Conservation (phyloP, 1,140 invertebrate species). For the Theocolax elegans region DNA sequence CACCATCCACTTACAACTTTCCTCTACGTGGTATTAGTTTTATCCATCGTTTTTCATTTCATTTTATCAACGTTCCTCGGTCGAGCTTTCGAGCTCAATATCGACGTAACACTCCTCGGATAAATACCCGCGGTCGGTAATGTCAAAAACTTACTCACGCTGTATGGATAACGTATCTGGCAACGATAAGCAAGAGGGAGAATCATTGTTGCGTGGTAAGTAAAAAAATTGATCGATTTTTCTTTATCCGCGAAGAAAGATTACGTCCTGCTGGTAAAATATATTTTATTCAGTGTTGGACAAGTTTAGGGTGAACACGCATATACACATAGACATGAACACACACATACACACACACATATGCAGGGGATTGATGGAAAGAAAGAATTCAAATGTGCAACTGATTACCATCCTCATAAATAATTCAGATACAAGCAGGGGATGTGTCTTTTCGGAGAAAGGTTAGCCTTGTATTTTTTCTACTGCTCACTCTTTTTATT, state of each 20-base stretch:
- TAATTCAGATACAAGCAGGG: constrained; percentile 8
- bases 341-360: neutral
- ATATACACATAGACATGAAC: too few relatives aligned
- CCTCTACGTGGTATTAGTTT: too few relatives aligned
- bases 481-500: too few relatives aligned
- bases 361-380: neutral
- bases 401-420: constrained; percentile 3
- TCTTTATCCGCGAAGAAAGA: constrained; percentile 7
- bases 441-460: neutral
- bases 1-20: too few relatives aligned
- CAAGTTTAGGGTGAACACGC: too few relatives aligned
- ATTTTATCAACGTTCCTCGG: too few relatives aligned
- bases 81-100: too few relatives aligned
- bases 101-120: too few relatives aligned
- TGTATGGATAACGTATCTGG: constrained; percentile 3
- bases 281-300: constrained; percentile 2
- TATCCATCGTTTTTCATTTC: too few relatives aligned
- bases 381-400: neutral
- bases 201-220: too few relatives aligned
- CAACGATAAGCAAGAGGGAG: too few relatives aligned
- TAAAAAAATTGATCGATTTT: constrained; percentile 19
- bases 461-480: neutral
- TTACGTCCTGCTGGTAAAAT: neutral
- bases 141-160: neutral
- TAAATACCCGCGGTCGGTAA: constrained; percentile 33